These are phyloP conservation scores for Caerostris extrusa DNA, from an alignment of 1,140 invertebrate species.

Conservation along the genomic window DNA sequence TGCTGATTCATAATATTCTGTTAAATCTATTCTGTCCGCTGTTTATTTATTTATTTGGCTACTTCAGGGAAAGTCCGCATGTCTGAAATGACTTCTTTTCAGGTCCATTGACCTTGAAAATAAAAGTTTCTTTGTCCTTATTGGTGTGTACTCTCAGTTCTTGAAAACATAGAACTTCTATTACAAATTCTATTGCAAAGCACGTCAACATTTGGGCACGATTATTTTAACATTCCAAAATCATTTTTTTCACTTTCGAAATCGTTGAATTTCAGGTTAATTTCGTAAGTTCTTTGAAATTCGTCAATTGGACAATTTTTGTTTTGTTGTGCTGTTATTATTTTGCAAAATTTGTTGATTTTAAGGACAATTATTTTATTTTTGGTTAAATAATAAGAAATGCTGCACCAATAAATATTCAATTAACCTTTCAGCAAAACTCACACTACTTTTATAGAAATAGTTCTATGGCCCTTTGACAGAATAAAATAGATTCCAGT, in stretches of 20 bases:
- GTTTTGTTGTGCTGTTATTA: background rate
- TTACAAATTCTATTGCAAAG: slow-evolving; percentile 20
- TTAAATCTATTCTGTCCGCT: background rate
- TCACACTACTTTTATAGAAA: too few species aligned
- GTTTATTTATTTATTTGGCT: background rate
- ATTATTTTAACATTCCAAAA: background rate
- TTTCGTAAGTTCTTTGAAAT: background rate
- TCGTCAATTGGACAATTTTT: background rate
- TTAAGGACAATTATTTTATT: too few species aligned
- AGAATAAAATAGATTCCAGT: too few species aligned
- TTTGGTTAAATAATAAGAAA: too few species aligned
- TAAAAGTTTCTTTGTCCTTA: slow-evolving; percentile 50
- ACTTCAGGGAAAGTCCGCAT: slow-evolving; percentile 21
- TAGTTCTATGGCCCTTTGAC: too few species aligned
- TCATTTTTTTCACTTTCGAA: background rate
- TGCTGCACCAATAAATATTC: too few species aligned
- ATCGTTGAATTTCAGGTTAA: background rate
- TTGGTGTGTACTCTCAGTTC: slow-evolving; percentile 30
- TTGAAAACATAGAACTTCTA: slow-evolving; percentile 14
- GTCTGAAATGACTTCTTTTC: background rate
- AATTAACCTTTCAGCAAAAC: too few species aligned
- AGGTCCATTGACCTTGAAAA: slow-evolving; percentile 64
- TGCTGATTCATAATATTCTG: slow-evolving; percentile 24
- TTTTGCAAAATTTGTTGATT: too few species aligned
- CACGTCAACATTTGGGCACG: background rate